These are phyloP conservation scores for Melangyna quadrimaculata DNA, from an alignment of 2,888 invertebrate species.

Conservation along the genomic window DNA sequence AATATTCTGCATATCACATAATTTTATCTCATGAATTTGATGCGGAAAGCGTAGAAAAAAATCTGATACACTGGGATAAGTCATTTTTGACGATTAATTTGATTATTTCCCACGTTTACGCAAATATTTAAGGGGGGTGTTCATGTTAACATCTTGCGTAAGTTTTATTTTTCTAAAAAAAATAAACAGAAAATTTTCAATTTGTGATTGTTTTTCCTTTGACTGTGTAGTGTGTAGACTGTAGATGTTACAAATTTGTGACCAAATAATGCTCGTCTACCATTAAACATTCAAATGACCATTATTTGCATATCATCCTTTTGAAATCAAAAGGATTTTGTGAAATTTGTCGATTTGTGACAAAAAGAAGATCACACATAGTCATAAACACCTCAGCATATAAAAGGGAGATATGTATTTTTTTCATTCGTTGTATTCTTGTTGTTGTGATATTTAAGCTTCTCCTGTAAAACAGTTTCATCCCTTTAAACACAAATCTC, in stretches of 20 bases:
- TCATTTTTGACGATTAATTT: too few relatives aligned
- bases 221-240: not conserved
- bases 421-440: not conserved
- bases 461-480: slow-evolving; percentile 31
- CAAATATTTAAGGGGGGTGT: too few relatives aligned
- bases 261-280: slow-evolving; percentile 15
- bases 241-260: slow-evolving; percentile 1
- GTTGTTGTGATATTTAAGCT: not conserved
- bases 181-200: not conserved
- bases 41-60: too few relatives aligned
- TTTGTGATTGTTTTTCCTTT: not conserved
- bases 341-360: slow-evolving; percentile 69
- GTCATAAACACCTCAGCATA: slow-evolving; percentile 71
- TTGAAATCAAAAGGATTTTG: slow-evolving; percentile 67
- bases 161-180: not conserved
- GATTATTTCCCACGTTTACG: too few relatives aligned
- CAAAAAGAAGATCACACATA: slow-evolving; percentile 65
- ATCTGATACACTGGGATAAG: too few relatives aligned
- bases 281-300: slow-evolving; percentile 57
- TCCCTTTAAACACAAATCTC: slow-evolving; percentile 57
- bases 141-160: too few relatives aligned
- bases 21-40: too few relatives aligned
- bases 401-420: slow-evolving; percentile 7
- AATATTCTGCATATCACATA: too few relatives aligned
- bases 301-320: slow-evolving; percentile 66